These are phyloP conservation scores for Cataglyphis altisquamis DNA, from an alignment of 2,888 invertebrate species.

Conservation along the genomic window DNA sequence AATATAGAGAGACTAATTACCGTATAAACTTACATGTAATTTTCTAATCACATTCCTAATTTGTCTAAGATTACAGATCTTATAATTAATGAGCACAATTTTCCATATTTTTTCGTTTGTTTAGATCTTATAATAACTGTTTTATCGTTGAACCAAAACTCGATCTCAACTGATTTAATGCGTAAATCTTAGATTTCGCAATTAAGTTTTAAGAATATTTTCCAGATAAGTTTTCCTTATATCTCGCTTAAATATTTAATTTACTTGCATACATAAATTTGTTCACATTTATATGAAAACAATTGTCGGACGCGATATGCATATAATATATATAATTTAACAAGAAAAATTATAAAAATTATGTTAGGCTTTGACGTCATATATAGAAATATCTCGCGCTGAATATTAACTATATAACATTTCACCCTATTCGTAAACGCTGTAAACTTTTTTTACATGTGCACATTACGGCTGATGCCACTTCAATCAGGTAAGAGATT, in stretches of 20 bases:
- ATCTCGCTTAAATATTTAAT: not conserved
- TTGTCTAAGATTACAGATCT: not conserved
- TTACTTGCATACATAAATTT: not conserved
- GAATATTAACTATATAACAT: not conserved
- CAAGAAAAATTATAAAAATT: constrained; percentile 8
- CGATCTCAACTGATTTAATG: not conserved
- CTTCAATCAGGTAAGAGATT: constrained; percentile 38
- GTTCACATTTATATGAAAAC: not conserved
- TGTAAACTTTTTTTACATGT: constrained; percentile 1
- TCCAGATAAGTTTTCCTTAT: not conserved
- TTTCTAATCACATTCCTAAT: not conserved
- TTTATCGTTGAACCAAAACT: not conserved
- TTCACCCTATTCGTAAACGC: not conserved
- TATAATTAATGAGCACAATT: not conserved
- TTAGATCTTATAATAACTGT: constrained; percentile 7
- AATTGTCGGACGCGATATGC: not conserved
- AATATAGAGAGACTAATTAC: constrained; percentile 56
- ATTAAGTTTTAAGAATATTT: not conserved
- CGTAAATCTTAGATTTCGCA: not conserved
- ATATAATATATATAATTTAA: not conserved
- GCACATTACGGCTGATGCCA: constrained; percentile 10
- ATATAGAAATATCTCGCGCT: not conserved
- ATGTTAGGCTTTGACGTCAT: not conserved
- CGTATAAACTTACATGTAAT: constrained; percentile 45
- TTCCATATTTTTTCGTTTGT: not conserved